phyloP scores from a whole-genome alignment of 2,797 vertebrate genomes.

The Micrastur ruficollis region DNA sequence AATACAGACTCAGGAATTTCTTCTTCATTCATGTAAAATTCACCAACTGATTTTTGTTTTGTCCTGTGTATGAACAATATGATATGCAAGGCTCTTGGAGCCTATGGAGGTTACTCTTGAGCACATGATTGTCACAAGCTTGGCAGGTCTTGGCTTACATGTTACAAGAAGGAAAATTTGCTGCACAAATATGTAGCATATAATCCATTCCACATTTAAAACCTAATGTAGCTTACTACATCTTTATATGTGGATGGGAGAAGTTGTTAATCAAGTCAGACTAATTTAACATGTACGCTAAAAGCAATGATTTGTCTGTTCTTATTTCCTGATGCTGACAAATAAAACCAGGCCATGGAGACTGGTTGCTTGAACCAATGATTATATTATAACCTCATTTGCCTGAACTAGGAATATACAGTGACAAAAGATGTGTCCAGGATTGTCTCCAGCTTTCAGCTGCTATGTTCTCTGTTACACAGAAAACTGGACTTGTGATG shows the following conservation, averaged over 20 bases:
- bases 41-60: neutral
- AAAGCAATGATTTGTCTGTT: constrained; percentile 46
- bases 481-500: neutral
- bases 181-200: constrained; percentile 46
- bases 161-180: neutral
- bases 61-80: neutral
- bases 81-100: neutral
- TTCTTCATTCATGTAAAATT: neutral
- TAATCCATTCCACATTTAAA: neutral
- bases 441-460: neutral
- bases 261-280: neutral
- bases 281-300: neutral
- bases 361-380: neutral
- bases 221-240: neutral
- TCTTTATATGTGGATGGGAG: neutral
- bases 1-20: constrained; percentile 20
- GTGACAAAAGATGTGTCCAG: neutral
- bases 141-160: neutral
- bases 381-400: neutral
- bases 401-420: neutral
- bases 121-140: neutral
- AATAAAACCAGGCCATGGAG: neutral
- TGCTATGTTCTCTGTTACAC: neutral
- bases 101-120: neutral
- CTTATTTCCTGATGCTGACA: neutral